Evolutionary conservation across 2,888 invertebrate species (phyloP), one percentile per base, ranked within the genome.

Genomic region (Cordilura impudica): DNA sequence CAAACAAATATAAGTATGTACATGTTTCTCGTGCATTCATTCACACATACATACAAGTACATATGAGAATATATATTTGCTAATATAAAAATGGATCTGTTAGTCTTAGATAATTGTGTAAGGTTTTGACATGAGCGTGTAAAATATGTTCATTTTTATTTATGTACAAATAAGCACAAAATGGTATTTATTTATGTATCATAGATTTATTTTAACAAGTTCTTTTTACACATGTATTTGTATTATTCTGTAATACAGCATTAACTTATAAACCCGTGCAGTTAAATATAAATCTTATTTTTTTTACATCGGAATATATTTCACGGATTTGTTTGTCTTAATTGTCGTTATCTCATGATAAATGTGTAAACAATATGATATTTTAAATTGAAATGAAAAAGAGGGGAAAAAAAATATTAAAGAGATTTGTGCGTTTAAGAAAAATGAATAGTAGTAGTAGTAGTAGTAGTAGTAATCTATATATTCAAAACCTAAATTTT

Each of bases 311-410:
- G 21, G 39, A 12, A n/a, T 23, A 8, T 43, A 51, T 23, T 14
- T 43, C 54, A 21, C 8, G 45, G 45, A 39, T 45, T 18, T 45
- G 43, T 16, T 6, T 12, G 7, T 51, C 14, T 18, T 66, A 66
- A 66, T 66, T 66, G 66, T 45, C 66, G 23, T 66, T 66, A 66
- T 54, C 54, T 10, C 43, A 43, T 54, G 66, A 54, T 54, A 45
- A 60, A 60, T 60, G 18, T 18, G 14, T 16, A 12, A 51, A 51
- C 18, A 16, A 16, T 16, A 4, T 45, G 14, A 6, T 16, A 45
- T 16, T 16, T 14, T 45, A 16, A 45, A n/a, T n/a, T n/a, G n/a
- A n/a, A n/a, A n/a, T n/a, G n/a, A n/a, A n/a, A n/a, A n/a, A n/a
- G n/a, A n/a, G n/a, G n/a, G n/a, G n/a, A n/a, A n/a, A n/a, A n/a